These are phyloP conservation scores for Xestia xanthographa DNA, from an alignment of 2,888 invertebrate species.

Conservation along the genomic window DNA sequence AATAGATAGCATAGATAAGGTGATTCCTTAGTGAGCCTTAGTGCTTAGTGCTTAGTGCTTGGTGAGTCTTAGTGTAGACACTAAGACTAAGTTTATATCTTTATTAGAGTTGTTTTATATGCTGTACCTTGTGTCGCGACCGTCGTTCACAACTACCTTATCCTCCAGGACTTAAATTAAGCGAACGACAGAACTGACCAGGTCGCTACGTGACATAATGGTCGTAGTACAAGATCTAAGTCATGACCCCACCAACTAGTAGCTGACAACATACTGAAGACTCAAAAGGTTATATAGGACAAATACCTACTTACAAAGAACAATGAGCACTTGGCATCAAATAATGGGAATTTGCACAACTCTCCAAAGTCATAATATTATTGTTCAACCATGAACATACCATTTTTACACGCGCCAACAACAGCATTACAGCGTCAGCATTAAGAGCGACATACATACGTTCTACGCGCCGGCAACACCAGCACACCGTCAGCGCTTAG, in stretches of 20 bases:
- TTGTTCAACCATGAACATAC: too few relatives aligned
- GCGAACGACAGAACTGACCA: not conserved
- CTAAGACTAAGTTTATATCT: not conserved
- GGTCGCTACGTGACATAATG: not conserved
- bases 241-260: not conserved
- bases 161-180: not conserved
- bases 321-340: not conserved
- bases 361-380: too few relatives aligned
- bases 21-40: too few relatives aligned
- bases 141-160: not conserved
- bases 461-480: too few relatives aligned
- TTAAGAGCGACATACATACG: too few relatives aligned
- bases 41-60: too few relatives aligned
- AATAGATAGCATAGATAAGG: too few relatives aligned
- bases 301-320: not conserved
- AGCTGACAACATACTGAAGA: not conserved
- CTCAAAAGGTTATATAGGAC: not conserved
- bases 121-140: not conserved
- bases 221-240: not conserved
- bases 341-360: not conserved
- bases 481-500: too few relatives aligned
- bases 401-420: too few relatives aligned
- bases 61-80: too few relatives aligned
- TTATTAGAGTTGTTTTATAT: not conserved
- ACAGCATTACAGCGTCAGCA: too few relatives aligned